These are phyloP conservation scores for Lithophane semibrunnea DNA, from an alignment of 2,888 invertebrate genomes.

Conservation along the genomic window DNA sequence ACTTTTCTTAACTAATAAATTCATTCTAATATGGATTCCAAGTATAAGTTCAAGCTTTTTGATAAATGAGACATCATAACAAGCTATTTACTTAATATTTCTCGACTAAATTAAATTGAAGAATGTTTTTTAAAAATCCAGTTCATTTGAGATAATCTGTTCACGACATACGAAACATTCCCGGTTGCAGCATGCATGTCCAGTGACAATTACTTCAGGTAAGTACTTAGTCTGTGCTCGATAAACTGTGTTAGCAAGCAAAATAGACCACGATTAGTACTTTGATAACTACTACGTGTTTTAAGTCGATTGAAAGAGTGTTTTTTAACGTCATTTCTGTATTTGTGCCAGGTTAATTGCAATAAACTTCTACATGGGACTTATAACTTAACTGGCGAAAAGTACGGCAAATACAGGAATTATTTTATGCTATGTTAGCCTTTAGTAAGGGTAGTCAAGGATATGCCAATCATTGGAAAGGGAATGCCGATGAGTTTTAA, in stretches of 20 bases:
- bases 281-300: neutral
- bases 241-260: constrained; percentile 14
- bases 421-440: neutral
- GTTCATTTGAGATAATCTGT: neutral
- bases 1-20: constrained; percentile 27
- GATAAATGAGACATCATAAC: neutral
- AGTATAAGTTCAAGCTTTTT: constrained; percentile 2
- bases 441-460: neutral
- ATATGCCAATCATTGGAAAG: neutral
- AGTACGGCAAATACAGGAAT: too few species aligned
- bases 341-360: too few species aligned
- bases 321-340: too few species aligned
- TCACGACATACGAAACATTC: neutral
- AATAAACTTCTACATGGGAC: too few species aligned
- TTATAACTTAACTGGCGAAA: too few species aligned
- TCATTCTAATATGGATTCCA: constrained; percentile 3
- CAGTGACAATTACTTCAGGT: constrained; percentile 8
- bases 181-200: constrained; percentile 11
- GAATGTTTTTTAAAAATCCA: too few species aligned
- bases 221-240: neutral
- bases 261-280: neutral
- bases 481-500: neutral
- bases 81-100: neutral
- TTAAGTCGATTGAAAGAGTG: neutral
- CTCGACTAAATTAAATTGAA: neutral